These are phyloP conservation scores for Rhinolophus ferrumequinum DNA, from an alignment of 2,113 vertebrate species.

Conservation along the genomic window DNA sequence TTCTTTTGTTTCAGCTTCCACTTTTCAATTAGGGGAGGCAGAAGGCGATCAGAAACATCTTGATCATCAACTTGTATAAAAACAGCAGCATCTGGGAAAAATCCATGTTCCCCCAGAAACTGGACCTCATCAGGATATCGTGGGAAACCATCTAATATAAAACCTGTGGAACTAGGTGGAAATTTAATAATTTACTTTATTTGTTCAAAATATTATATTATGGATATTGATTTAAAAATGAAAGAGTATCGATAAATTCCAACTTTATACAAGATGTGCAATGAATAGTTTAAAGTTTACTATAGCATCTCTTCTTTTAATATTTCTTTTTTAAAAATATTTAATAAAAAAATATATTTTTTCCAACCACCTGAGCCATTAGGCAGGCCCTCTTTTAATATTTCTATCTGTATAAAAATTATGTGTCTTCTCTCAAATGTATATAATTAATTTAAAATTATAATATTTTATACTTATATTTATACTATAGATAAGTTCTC, in stretches of 20 bases:
- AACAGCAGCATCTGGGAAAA: conserved; percentile 91
- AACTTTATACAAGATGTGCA: conserved; percentile 26
- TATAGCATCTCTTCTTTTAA: neutral
- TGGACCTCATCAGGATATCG: conserved; percentile 86
- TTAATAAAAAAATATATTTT: no score
- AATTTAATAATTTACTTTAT: conserved; percentile 35
- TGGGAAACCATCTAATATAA: conserved; percentile 96
- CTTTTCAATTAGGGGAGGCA: conserved; percentile 86
- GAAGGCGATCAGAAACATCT: conserved; percentile 87
- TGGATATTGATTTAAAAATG: neutral
- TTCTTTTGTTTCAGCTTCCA: conserved; percentile 86
- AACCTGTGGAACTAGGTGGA: conserved; percentile 91
- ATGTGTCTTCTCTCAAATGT: neutral
- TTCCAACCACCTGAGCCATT: no score
- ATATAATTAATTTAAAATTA: conserved; percentile 23
- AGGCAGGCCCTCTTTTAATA: neutral
- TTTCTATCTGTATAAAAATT: neutral
- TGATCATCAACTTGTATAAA: conserved; percentile 87
- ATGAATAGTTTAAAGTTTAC: conserved; percentile 33
- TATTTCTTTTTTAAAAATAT: no score
- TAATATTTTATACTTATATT: conserved; percentile 17
- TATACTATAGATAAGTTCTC: neutral
- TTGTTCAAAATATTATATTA: conserved; percentile 27
- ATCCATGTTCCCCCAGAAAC: conserved; percentile 88
- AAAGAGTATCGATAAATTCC: conserved; percentile 1